A percentile compares a stretch with the other conserved stretches of the same genome.
phyloP scores from a whole-genome alignment of 2,113 vertebrate genomes.

The Machaerirhynchus nigripectus region DNA sequence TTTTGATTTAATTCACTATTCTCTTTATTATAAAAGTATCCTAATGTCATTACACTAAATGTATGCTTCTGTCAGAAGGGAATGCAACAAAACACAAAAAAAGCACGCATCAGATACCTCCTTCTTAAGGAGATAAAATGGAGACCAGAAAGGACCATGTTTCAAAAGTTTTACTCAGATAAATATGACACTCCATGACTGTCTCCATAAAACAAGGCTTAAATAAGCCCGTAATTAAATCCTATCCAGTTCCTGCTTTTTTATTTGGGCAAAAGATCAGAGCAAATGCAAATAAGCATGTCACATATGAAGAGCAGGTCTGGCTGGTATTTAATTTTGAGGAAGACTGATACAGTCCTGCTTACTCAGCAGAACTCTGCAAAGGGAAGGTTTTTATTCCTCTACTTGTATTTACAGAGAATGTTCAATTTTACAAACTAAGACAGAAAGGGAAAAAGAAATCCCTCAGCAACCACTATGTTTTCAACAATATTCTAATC shows the following conservation, averaged over 20 bases:
- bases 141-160: not conserved
- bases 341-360: not conserved
- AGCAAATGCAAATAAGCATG: conserved; percentile 34
- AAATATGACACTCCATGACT: not conserved
- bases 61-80: not conserved
- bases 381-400: not conserved
- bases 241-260: conserved; percentile 10
- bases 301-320: conserved; percentile 56
- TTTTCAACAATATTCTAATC: not conserved
- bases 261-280: conserved; percentile 59
- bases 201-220: conserved; percentile 6
- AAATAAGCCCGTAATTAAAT: conserved; percentile 27
- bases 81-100: not conserved
- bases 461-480: not conserved
- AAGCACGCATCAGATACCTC: not conserved
- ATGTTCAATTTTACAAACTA: not conserved
- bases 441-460: not conserved
- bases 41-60: not conserved
- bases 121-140: not conserved
- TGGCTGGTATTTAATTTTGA: conserved; percentile 8
- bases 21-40: not conserved
- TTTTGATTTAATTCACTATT: not conserved
- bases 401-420: not conserved
- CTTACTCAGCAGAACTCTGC: conserved; percentile 3
- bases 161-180: not conserved